Base-by-base conservation (phyloP, 2,797 vertebrate genomes). In the Sarcophilus harrisii region DNA sequence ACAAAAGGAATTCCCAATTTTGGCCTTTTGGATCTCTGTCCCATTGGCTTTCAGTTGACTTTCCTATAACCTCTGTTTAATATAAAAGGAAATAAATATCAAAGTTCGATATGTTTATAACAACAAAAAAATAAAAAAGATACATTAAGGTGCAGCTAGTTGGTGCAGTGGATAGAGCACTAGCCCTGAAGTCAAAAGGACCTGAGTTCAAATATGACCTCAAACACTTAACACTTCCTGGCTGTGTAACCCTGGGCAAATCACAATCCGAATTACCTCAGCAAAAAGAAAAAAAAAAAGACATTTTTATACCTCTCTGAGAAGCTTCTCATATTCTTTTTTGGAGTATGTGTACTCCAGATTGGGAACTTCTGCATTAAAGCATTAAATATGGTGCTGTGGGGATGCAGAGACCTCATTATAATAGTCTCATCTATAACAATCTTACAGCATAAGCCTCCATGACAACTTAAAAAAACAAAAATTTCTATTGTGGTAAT, bases 401-500 rank as follows among this genome's bases (percentile, higher is more conserved):
- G 18, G n/a, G 21, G 38, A 81, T 81, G 21, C 18, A 38, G 21
- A 81, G 21, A 81, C 3, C 38, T 45, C 38, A 81, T 81, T 81
- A 24, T 45, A 45, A n/a, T n/a, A 81, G 0, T 24, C 8, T 45
- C 73, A 81, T 45, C 73, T 11, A 45, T 81, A 81, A 24, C 45
- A 73, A 38, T 73, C 66, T 38, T 38, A 73, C 32, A 73, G 16
- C n/a, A 38, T 21, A 45, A 9, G 10, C 3, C 9, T 45, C n/a
- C 1, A 45, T 27, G 73, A 81, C 21, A 81, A 45, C 38, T 45
- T 81, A 11, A 6, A 21, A 73, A 90, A 49, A 13, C 49, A 14
- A 94, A 52, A 6, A 29, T 0, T 52, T 52, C 30, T 57, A 1
- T 38, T 66, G 45, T 98, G 95, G 96, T 98, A 98, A 98, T 96